Evolutionary conservation across 2,888 invertebrate species (phyloP).

Genomic region (Priocnemis perturbator): DNA sequence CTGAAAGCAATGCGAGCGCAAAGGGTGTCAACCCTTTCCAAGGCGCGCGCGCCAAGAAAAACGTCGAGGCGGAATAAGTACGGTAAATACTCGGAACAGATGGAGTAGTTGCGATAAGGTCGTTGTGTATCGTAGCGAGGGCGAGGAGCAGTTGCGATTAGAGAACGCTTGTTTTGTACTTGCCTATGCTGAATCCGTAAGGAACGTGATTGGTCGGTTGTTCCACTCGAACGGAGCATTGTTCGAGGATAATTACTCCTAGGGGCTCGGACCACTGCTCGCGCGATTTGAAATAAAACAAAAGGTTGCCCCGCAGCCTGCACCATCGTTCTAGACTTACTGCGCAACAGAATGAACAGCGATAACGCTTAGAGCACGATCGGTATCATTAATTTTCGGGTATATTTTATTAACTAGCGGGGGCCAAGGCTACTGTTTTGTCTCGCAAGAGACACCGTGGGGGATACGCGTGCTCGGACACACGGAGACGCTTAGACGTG

Average conservation of each 20-base stretch:
- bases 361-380: constrained; percentile 1
- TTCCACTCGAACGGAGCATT: constrained; percentile 86
- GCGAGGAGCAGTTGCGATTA: too few species aligned
- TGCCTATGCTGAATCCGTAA: constrained; percentile 89
- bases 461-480: too few species aligned
- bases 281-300: constrained; percentile 94
- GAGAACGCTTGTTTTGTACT: constrained; percentile 43
- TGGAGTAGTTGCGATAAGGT: too few species aligned
- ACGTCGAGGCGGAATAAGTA: too few species aligned
- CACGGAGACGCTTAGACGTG: too few species aligned
- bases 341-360: constrained; percentile 70
- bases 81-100: too few species aligned
- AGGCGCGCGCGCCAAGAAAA: too few species aligned
- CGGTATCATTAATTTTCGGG: background rate
- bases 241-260: constrained; percentile 92
- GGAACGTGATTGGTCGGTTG: constrained; percentile 83
- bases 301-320: constrained; percentile 91
- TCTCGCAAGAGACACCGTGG: background rate
- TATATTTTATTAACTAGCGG: background rate
- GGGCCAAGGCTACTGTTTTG: constrained; percentile 4
- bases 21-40: too few species aligned
- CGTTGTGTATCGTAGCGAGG: too few species aligned
- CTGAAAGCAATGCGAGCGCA: too few species aligned
- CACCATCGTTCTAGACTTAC: constrained; percentile 92
- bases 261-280: constrained; percentile 92